Conservation (phyloP, 1,140 invertebrate genomes). For the Zaprionus lachaisei region DNA sequence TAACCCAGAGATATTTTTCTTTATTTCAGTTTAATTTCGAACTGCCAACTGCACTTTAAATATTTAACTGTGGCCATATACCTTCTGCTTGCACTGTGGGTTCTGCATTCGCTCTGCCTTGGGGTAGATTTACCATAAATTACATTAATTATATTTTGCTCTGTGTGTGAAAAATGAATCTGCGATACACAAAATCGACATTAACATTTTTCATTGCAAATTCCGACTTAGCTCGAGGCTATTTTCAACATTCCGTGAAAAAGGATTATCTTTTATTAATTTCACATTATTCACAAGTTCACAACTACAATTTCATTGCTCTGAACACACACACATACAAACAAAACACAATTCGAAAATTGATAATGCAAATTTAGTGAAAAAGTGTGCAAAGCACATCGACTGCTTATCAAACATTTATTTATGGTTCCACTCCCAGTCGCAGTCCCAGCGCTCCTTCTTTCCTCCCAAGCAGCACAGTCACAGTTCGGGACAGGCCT, state of each 20-base stretch:
- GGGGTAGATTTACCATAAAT: constrained; percentile 17
- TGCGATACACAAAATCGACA: constrained; percentile 10
- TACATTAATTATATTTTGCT: constrained; percentile 24
- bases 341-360: constrained; percentile 14
- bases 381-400: constrained; percentile 37
- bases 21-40: not conserved
- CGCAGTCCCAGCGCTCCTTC: not conserved
- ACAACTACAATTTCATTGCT: constrained; percentile 29
- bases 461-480: not conserved
- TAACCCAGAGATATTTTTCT: not conserved
- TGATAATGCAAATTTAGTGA: constrained; percentile 29
- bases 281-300: constrained; percentile 11
- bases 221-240: constrained; percentile 15
- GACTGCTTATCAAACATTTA: constrained; percentile 77
- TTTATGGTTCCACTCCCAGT: constrained; percentile 55
- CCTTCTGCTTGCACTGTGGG: constrained; percentile 6
- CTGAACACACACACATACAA: not conserved
- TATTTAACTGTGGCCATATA: not conserved
- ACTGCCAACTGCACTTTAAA: not conserved
- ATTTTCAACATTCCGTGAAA: constrained; percentile 27
- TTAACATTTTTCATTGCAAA: constrained; percentile 15
- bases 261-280: constrained; percentile 25
- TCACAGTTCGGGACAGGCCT: constrained; percentile 23
- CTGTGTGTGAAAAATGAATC: constrained; percentile 1
- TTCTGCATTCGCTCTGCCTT: not conserved